Base-by-base conservation (phyloP, 2,888 invertebrate genomes). In the Oxyteleia sp. region DNA sequence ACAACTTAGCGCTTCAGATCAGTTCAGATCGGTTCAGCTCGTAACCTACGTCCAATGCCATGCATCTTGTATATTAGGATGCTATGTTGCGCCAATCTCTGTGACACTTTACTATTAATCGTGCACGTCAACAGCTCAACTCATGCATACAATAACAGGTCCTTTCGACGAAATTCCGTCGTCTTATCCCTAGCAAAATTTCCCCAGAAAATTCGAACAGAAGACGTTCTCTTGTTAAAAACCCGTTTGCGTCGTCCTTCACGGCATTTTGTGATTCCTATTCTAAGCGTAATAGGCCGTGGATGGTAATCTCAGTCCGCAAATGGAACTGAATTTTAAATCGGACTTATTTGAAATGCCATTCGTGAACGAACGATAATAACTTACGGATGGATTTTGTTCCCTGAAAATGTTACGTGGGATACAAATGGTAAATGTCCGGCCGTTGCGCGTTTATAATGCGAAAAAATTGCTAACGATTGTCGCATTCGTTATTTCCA, bases 11-110 rank as follows among this genome's bases (percentile, higher is more conserved):
- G 64, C 74, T 69, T 74, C 68, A 38, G 59, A 76, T 78, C 76
- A 78, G 72, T 78, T 75, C 57, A 71, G 41, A 49, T 68, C 47
- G 55, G 43, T 18, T 66, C 29, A 41, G 41, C 61, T 74, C n/a
- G n/a, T n/a, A n/a, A n/a, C 55, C 69, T 66, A 69, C 83, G 80
- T 85, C 76, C 63, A 76, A 80, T 72, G 53, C 80, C 87, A 85
- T 87, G 86, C 87, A 81, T 85, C 64, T 78, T 76, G 80, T 84
- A 84, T 85, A 87, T 87, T 87, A 87, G 66, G 84, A 87, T 87
- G 86, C 84, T 53, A 59, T 71, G 23, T 63, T 68, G 38, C 59
- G 47, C 57, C 71, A 78, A 78, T 43, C 75, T 82, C 71, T 74
- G 84, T 83, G 86, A 86, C 85, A 85, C 75, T 82, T 82, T 76